A percentile compares a stretch with the other conserved stretches of the same genome.
Conservation (phyloP, 2,888 invertebrate genomes). For the Catocala sponsa region DNA sequence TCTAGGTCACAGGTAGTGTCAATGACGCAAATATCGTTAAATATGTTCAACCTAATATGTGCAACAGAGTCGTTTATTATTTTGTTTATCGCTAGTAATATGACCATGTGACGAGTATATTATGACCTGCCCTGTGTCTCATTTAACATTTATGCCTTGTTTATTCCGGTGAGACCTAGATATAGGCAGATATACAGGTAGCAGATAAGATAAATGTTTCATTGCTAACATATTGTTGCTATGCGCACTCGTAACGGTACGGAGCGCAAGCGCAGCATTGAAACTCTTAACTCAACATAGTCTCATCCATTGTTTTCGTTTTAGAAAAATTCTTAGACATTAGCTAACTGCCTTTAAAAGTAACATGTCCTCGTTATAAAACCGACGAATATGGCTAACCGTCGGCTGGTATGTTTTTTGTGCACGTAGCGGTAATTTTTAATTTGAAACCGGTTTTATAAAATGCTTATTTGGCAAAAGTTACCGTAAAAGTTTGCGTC, state of each 20-base stretch:
- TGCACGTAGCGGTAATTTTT: conserved; percentile 53
- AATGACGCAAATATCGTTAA: conserved; percentile 39
- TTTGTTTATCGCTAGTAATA: conserved; percentile 14
- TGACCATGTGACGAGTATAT: conserved; percentile 13
- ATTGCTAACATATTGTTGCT: conserved; percentile 53
- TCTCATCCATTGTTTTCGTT: conserved; percentile 51
- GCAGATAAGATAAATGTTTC: conserved; percentile 57
- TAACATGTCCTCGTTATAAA: conserved; percentile 48
- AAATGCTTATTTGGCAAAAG: conserved; percentile 48
- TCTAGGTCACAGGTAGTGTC: conserved; percentile 38
- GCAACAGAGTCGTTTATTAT: conserved; percentile 11
- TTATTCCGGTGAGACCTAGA: conserved; percentile 66
- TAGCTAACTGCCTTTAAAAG: conserved; percentile 45
- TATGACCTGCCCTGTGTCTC: conserved; percentile 23
- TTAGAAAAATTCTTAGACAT: conserved; percentile 47
- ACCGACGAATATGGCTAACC: conserved; percentile 37
- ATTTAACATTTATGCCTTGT: conserved; percentile 42
- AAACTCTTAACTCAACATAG: conserved; percentile 29
- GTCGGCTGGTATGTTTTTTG: conserved; percentile 27
- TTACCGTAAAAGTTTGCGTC: conserved; percentile 48
- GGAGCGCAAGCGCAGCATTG: conserved; percentile 32
- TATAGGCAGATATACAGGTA: conserved; percentile 49
- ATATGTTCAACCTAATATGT: conserved; percentile 28
- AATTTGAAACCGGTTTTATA: conserved; percentile 58
- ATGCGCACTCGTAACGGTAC: conserved; percentile 55